Base-by-base conservation (phyloP, 2,797 vertebrate species). In the Oophaga sylvatica region DNA sequence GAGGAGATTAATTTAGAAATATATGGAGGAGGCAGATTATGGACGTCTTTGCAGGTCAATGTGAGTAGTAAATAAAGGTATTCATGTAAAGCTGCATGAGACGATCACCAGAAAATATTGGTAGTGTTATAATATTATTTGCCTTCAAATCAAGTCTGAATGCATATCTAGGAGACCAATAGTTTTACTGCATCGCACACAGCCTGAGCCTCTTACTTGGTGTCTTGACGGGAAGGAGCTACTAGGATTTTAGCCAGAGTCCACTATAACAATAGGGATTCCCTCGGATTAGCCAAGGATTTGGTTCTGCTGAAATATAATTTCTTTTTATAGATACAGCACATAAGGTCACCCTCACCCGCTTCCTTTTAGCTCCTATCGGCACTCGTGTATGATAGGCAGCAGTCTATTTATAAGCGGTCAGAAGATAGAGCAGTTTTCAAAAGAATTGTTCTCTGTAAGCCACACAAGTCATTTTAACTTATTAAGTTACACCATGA, bases 401-500 rank as follows among this genome's bases (percentile, higher is more conserved):
- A 57, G 67, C 8, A 29, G 67, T 65, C 79, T 88, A 88, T 85
- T 88, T 88, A 81, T 88, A 85, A 85, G 77, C 2, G 16, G 67
- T 71, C 75, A 88, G 65, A 80, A 83, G 87, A 84, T 81, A 63
- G 53, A 88, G 77, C 22, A 73, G 35, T 41, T 88, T 82, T 53
- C 84, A 91, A 87, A 84, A 84, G 76, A 70, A 1, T 1, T 88
- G 63, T 48, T 81, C 90, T 90, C 1, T 4, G 1, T 89, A 88
- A 77, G 83, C 77, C 62, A 73, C 71, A 79, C 63, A 75, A 87
- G 20, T 90, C 16, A 81, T 81, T 91, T 91, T 90, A 89, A 79
- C 78, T 91, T 90, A 90, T 92, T 92, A 79, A 85, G n/a, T 22
- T 90, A 88, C 82, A 75, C 88, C 81, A 59, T 88, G 83, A 78